Evolutionary conservation across 2,888 invertebrate genomes (phyloP), one percentile per base, ranked within the genome.

Genomic region (Urechis unicinctus): DNA sequence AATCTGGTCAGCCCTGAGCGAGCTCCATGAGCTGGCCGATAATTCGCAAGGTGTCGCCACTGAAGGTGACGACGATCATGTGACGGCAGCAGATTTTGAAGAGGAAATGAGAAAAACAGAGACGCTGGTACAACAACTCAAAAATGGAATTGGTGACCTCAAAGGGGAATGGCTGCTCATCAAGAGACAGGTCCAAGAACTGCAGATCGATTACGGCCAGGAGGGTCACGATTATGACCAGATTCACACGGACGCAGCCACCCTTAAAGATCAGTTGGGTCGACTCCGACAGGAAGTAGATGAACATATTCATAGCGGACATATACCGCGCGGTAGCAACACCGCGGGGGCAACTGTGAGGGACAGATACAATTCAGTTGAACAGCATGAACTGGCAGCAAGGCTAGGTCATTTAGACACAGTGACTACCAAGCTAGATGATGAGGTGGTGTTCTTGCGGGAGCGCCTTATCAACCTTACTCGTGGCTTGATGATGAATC

Each of bases 141-240:
- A 67, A 41, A 66, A 66, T 52, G 64, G 66, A 30, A 68, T 75
- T 0, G 68, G 70, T 3, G 73, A 75, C 61, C 58, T 75, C 50
- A 73, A 72, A 59, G 70, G 74, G 0, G 75, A 76, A 52, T 76
- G 74, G 75, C 59, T 76, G 25, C 60, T 76, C 9, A 62, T 75
- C 53, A 76, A 74, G 55, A 61, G 75, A 21, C 71, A 76, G 46
- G 59, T 74, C 13, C 66, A 70, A 30, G 62, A 68, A 4, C 55
- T 74, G 13, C 61, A 66, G 52, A 55, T 64, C 17, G 68, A 69
- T 26, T 64, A 57, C 4, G 50, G 56, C 1, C 59, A 63, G 17
- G n/a, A n/a, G n/a, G n/a, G 17, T 13, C 46, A 21, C 13, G 21
- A 52, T 3, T 25, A 63, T 30, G 53, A 49, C 26, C 66, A 66